Evolutionary conservation across 2,113 vertebrate genomes (phyloP).

Genomic region (Microcebus ravelobensis): DNA sequence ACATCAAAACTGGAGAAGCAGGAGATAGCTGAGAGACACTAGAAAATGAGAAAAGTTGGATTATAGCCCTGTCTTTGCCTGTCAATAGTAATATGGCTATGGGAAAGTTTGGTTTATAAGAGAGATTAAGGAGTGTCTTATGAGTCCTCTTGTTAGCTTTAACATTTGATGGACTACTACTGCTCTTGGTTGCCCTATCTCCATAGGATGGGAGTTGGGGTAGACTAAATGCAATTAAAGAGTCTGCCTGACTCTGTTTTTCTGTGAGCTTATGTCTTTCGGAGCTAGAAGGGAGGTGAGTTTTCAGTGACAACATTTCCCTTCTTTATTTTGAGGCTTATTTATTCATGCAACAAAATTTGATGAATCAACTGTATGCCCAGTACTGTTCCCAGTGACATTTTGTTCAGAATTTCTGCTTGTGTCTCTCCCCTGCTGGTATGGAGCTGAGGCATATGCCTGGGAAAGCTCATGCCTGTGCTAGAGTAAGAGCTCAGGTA

Average conservation of each 20-base stretch:
- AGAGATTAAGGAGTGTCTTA: not conserved
- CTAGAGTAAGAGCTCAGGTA: not conserved
- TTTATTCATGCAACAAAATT: slow-evolving; percentile 1
- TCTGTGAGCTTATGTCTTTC: not conserved
- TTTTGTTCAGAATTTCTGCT: slow-evolving; percentile 30
- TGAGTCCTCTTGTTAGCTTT: not conserved
- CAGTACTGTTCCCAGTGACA: not conserved
- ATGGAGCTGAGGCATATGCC: not conserved
- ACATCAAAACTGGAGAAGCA: not conserved
- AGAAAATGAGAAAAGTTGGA: not conserved
- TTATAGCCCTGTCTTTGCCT: slow-evolving; percentile 17
- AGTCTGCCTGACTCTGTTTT: not conserved
- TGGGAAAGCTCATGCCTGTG: not conserved
- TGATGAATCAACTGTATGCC: not conserved
- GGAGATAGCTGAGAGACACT: not conserved
- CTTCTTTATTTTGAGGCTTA: not conserved
- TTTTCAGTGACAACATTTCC: slow-evolving; percentile 1
- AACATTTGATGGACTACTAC: not conserved
- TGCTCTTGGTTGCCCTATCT: not conserved
- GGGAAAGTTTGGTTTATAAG: not conserved
- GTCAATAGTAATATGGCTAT: not conserved
- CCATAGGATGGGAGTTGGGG: too few species aligned
- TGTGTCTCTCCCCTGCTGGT: not conserved
- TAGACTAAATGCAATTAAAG: not conserved
- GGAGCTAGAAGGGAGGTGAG: not conserved